phyloP scores from a whole-genome alignment of 2,113 vertebrate species.

The Engraulis encrasicolus region DNA sequence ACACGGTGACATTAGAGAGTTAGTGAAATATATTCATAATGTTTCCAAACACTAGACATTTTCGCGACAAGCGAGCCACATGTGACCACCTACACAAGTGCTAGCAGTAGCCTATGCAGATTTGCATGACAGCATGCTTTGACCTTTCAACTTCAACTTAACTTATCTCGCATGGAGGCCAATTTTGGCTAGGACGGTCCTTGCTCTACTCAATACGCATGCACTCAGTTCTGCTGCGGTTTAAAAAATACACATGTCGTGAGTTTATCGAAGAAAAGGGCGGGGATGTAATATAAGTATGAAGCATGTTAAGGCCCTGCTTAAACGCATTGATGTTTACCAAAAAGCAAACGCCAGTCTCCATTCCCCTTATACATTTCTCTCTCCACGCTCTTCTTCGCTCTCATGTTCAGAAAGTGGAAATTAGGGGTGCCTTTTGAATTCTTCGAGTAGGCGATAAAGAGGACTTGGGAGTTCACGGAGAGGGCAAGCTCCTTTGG shows the following conservation, averaged over 20 bases:
- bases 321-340: neutral
- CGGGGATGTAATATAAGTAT: neutral
- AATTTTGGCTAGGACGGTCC: neutral
- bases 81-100: no score
- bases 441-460: slow-evolving; percentile 64
- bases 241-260: neutral
- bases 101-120: neutral
- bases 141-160: neutral
- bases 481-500: slow-evolving; percentile 72
- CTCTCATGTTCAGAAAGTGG: neutral
- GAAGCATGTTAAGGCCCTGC: neutral
- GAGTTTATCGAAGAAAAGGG: neutral
- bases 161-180: neutral
- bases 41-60: neutral
- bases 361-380: neutral
- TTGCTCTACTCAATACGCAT: neutral
- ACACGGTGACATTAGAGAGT: neutral
- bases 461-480: slow-evolving; percentile 65
- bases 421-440: slow-evolving; percentile 54
- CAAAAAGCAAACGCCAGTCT: neutral
- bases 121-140: neutral
- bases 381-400: neutral
- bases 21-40: neutral
- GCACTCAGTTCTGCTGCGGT: neutral
- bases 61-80: no score